Evolutionary conservation across 1,140 invertebrate species (phyloP).

Genomic region (Myzus persicae): DNA sequence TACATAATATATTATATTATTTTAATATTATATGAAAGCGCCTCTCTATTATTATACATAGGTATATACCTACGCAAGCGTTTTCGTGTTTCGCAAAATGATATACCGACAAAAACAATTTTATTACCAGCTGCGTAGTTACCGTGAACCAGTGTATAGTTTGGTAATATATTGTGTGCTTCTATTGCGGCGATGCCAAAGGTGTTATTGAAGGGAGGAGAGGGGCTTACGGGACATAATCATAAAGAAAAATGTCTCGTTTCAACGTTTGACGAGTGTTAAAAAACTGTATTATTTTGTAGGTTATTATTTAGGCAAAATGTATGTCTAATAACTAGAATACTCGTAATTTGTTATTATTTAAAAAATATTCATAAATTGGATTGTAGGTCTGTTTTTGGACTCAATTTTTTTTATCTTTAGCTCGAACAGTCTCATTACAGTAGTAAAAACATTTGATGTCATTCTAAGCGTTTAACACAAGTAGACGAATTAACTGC

Average conservation of each 20-base stretch:
- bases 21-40: neutral
- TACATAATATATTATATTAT: neutral
- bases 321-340: neutral
- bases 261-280: neutral
- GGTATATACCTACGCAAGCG: neutral
- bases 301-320: neutral
- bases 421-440: neutral
- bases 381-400: neutral
- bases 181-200: neutral
- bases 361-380: neutral
- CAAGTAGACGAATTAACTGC: neutral
- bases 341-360: neutral
- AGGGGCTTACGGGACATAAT: neutral
- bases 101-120: neutral
- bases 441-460: neutral
- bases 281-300: neutral
- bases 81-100: neutral
- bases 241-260: neutral
- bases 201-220: neutral
- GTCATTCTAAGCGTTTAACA: neutral
- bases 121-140: neutral
- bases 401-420: neutral
- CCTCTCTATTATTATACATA: neutral
- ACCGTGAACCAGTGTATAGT: neutral
- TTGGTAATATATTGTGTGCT: neutral